Percentiles rank a stretch among this genome's conserved stretches.
Conservation (phyloP, 1,140 invertebrate species). For the Thaumatotibia leucotreta region DNA sequence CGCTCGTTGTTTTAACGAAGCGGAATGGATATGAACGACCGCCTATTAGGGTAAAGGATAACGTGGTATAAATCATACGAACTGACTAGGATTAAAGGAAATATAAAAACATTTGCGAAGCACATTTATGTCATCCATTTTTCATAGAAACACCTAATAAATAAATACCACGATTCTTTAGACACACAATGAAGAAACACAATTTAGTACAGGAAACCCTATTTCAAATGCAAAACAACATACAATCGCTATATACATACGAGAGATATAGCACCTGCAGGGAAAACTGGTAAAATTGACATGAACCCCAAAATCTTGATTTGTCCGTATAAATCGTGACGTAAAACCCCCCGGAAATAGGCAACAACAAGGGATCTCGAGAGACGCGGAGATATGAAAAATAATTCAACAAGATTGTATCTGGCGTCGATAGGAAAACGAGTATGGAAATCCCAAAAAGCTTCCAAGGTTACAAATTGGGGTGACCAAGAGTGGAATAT, state of each 20-base stretch:
- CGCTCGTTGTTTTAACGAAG: slow-evolving; percentile 9
- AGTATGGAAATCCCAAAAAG: background rate
- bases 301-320: background rate
- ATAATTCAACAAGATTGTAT: background rate
- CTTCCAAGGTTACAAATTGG: background rate
- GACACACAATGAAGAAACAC: no score
- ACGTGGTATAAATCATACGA: background rate
- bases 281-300: no score
- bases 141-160: no score
- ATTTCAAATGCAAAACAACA: no score
- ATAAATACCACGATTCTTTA: no score
- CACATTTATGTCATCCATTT: no score
- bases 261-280: no score
- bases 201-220: no score
- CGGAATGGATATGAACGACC: slow-evolving; percentile 4
- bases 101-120: background rate
- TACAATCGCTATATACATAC: no score
- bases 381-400: background rate
- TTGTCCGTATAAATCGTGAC: background rate
- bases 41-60: slow-evolving; percentile 1
- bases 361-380: background rate
- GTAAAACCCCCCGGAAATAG: background rate
- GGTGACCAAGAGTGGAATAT: background rate
- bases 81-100: background rate
- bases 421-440: background rate